phyloP scores from a whole-genome alignment of 2,888 invertebrate species.

The Gymnocheta viridis region DNA sequence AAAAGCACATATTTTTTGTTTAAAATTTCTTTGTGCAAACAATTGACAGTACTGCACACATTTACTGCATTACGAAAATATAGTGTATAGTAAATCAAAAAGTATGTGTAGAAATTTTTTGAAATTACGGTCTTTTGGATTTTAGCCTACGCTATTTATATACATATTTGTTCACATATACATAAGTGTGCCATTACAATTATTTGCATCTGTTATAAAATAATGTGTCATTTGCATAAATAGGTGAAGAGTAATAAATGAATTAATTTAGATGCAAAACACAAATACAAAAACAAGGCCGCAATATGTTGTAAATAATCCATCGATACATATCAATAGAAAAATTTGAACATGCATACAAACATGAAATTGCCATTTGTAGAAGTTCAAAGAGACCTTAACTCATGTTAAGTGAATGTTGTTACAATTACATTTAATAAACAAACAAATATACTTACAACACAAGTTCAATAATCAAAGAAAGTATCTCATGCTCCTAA shows the following conservation, averaged over 20 bases:
- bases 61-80: too few species aligned
- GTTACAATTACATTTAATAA: conserved; percentile 3
- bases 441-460: neutral
- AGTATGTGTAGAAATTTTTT: too few species aligned
- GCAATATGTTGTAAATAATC: conserved; percentile 22
- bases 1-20: too few species aligned
- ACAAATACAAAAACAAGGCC: conserved; percentile 13
- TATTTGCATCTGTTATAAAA: conserved; percentile 1
- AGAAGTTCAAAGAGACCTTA: neutral
- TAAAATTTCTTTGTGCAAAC: too few species aligned
- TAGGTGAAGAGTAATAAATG: conserved; percentile 9
- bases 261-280: conserved; percentile 31
- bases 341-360: neutral
- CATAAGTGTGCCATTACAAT: neutral
- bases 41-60: too few species aligned
- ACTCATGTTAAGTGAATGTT: neutral
- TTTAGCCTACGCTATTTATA: neutral
- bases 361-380: too few species aligned
- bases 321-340: too few species aligned
- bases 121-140: too few species aligned
- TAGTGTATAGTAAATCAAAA: too few species aligned
- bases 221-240: conserved; percentile 16
- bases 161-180: neutral
- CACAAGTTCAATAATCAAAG: neutral
- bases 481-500: neutral